A percentile compares a stretch with the other conserved stretches of the same genome.
These are phyloP conservation scores for Lates japonicus DNA, from an alignment of 2,797 vertebrate genomes.

Conservation along the genomic window DNA sequence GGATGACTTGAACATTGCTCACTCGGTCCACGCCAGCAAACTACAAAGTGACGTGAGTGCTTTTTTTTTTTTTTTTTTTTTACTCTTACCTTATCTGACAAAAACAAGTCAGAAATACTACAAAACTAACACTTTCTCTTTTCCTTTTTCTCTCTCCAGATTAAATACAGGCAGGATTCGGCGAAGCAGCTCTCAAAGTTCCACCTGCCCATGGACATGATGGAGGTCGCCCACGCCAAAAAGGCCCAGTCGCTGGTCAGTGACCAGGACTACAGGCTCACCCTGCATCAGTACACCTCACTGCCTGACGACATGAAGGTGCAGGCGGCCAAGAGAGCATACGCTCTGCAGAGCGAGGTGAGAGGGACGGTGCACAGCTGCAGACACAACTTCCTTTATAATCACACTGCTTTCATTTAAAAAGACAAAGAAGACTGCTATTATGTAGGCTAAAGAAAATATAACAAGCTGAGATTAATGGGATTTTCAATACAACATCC, in stretches of 20 bases:
- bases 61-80: background rate
- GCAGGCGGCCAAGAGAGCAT: constrained; percentile 91
- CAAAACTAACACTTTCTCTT: background rate
- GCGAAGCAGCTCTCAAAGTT: constrained; percentile 87
- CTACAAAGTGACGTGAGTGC: constrained; percentile 95
- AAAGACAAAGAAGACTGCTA: background rate
- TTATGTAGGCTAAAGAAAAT: too few species aligned
- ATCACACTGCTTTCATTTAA: background rate
- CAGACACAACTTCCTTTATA: background rate
- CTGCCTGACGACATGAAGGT: constrained; percentile 92
- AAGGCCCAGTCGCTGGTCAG: constrained; percentile 93
- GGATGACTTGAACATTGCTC: constrained; percentile 94
- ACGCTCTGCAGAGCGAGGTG: constrained; percentile 96
- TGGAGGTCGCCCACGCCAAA: constrained; percentile 92
- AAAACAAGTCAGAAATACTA: background rate
- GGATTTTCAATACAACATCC: too few species aligned
- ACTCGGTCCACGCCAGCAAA: constrained; percentile 90
- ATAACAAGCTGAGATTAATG: too few species aligned
- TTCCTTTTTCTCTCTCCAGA: constrained; percentile 72
- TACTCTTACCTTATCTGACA: background rate
- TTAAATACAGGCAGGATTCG: constrained; percentile 94
- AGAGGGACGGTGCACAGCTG: constrained; percentile 13
- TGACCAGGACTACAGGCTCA: constrained; percentile 92
- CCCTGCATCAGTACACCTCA: constrained; percentile 91
- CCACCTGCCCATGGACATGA: constrained; percentile 95